phyloP scores from a whole-genome alignment of 1,140 invertebrate genomes.

The Batillaria attramentaria region DNA sequence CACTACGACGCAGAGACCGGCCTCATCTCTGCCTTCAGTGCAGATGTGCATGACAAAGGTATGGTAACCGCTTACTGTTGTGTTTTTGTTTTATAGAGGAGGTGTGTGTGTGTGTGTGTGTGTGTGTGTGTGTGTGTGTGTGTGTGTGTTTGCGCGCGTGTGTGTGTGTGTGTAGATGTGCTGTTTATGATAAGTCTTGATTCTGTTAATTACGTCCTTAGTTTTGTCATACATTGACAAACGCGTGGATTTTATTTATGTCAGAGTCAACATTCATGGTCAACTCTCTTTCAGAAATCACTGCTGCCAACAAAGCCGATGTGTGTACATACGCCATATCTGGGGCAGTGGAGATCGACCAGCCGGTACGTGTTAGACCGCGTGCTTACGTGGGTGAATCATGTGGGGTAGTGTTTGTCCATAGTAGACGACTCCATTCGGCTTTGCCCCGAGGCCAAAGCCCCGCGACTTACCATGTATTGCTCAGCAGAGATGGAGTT shows the following conservation, averaged over 20 bases:
- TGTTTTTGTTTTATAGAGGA: neutral
- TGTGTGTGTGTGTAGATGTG: neutral
- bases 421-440: too few species aligned
- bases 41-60: neutral
- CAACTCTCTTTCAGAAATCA: constrained; percentile 62
- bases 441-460: neutral
- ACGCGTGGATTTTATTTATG: neutral
- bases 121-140: neutral
- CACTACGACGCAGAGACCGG: constrained; percentile 67
- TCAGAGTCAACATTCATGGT: neutral
- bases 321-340: constrained; percentile 69
- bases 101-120: neutral
- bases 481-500: neutral
- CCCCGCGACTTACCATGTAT: neutral
- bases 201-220: too few species aligned
- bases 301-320: constrained; percentile 68
- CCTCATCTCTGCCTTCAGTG: constrained; percentile 66
- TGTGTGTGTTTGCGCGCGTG: neutral
- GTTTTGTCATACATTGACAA: neutral
- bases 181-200: neutral
- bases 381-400: neutral
- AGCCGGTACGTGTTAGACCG: constrained; percentile 63
- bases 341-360: constrained; percentile 62
- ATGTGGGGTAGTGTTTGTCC: neutral
- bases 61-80: neutral